These are phyloP conservation scores for Morus bassanus DNA, from an alignment of 2,797 vertebrate genomes.

Conservation along the genomic window DNA sequence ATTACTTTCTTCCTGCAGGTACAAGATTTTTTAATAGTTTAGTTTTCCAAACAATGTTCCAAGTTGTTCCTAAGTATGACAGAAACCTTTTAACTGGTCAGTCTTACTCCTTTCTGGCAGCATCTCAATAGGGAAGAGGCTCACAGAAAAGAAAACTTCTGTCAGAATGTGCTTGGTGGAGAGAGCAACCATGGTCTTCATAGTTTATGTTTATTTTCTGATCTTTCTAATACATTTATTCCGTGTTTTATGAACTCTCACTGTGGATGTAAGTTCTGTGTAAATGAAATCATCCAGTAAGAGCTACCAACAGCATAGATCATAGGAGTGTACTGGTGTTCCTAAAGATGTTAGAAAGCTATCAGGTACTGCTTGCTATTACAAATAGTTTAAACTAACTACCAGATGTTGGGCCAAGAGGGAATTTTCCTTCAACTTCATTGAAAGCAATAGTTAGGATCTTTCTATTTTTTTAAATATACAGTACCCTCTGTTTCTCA, in stretches of 20 bases:
- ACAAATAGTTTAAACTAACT: neutral
- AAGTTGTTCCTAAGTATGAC: neutral
- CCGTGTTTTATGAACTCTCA: neutral
- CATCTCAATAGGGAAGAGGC: neutral
- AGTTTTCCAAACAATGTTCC: neutral
- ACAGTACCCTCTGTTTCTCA: neutral
- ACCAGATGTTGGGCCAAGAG: neutral
- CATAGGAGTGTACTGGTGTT: neutral
- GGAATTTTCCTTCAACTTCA: neutral
- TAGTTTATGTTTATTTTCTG: neutral
- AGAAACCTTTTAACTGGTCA: neutral
- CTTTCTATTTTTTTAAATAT: neutral
- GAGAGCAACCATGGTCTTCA: neutral
- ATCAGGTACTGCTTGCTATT: neutral
- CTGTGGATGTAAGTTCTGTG: neutral
- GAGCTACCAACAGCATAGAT: neutral
- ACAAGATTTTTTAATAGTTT: neutral
- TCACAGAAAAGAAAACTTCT: neutral
- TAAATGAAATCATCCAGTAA: neutral
- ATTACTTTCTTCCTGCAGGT: neutral
- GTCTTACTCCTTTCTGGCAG: neutral
- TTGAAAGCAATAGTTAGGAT: neutral
- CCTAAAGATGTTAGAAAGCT: neutral
- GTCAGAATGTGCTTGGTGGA: neutral
- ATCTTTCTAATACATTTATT: conserved; percentile 8